Conservation (phyloP, 2,797 vertebrate genomes). For the Neoniphon sammara region DNA sequence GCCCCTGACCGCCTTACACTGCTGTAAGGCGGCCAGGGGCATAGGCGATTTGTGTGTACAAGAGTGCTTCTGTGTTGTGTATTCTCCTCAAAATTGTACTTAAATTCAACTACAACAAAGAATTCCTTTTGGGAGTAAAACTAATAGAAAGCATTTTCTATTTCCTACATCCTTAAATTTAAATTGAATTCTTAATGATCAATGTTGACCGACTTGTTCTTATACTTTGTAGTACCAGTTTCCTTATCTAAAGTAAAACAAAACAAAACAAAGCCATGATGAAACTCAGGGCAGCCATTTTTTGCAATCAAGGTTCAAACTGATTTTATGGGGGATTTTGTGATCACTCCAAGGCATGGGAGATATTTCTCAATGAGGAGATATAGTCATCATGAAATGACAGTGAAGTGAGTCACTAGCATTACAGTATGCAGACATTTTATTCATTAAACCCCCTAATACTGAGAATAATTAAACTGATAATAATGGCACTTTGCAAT, state of each 20-base stretch:
- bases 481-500: constrained; percentile 81
- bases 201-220: constrained; percentile 46
- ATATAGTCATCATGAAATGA: constrained; percentile 68
- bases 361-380: constrained; percentile 49
- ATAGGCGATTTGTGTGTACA: not conserved
- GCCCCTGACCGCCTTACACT: not conserved
- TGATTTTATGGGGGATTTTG: constrained; percentile 41
- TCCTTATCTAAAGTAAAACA: constrained; percentile 21
- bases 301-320: constrained; percentile 46
- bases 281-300: constrained; percentile 28
- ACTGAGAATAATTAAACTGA: constrained; percentile 82
- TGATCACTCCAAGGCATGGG: constrained; percentile 28
- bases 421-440: constrained; percentile 72
- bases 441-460: constrained; percentile 80
- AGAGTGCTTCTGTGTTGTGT: constrained; percentile 18
- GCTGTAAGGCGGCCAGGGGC: no score
- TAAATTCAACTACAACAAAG: not conserved
- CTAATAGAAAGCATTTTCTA: constrained; percentile 8
- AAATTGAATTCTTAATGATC: constrained; percentile 39
- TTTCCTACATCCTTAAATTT: constrained; percentile 31
- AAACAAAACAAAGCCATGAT: not conserved
- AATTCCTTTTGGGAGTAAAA: constrained; percentile 4
- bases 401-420: constrained; percentile 69
- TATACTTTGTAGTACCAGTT: constrained; percentile 39
- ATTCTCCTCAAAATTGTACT: constrained; percentile 21